Evolutionary conservation across 2,888 invertebrate genomes (phyloP).

Genomic region (Lamproptera curius): DNA sequence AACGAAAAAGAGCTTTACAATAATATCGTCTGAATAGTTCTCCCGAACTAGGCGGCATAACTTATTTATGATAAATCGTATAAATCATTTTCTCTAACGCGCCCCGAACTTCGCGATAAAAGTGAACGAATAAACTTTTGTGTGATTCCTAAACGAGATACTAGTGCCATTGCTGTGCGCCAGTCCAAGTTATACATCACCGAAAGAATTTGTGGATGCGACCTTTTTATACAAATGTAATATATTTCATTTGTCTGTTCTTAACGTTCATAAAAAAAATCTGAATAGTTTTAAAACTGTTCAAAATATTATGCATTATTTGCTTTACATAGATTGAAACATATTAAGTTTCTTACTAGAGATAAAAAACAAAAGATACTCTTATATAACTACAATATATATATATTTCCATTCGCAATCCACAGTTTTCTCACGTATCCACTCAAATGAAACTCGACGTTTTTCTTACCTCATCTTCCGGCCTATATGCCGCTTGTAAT

Average conservation of each 20-base stretch:
- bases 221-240: too few relatives aligned
- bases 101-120: slow-evolving; percentile 61
- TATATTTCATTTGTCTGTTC: too few relatives aligned
- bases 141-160: slow-evolving; percentile 69
- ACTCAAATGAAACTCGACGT: slow-evolving; percentile 57
- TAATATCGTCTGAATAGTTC: slow-evolving; percentile 44
- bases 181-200: slow-evolving; percentile 24
- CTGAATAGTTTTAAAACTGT: not conserved
- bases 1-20: slow-evolving; percentile 33
- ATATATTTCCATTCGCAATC: slow-evolving; percentile 34
- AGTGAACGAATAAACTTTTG: slow-evolving; percentile 72
- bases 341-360: too few relatives aligned
- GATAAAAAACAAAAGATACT: not conserved
- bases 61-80: slow-evolving; percentile 75
- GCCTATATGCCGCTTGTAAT: slow-evolving; percentile 76
- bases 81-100: slow-evolving; percentile 74
- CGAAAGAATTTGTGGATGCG: slow-evolving; percentile 23
- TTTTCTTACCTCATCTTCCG: slow-evolving; percentile 73
- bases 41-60: slow-evolving; percentile 61
- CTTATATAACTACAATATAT: not conserved
- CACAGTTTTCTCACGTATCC: slow-evolving; percentile 33
- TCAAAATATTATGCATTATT: not conserved
- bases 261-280: not conserved
- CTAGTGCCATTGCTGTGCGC: slow-evolving; percentile 35
- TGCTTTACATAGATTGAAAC: too few relatives aligned